A percentile compares a stretch with the other conserved stretches of the same genome.
phyloP scores from a whole-genome alignment of 2,113 vertebrate genomes.

The Mesitornis unicolor region DNA sequence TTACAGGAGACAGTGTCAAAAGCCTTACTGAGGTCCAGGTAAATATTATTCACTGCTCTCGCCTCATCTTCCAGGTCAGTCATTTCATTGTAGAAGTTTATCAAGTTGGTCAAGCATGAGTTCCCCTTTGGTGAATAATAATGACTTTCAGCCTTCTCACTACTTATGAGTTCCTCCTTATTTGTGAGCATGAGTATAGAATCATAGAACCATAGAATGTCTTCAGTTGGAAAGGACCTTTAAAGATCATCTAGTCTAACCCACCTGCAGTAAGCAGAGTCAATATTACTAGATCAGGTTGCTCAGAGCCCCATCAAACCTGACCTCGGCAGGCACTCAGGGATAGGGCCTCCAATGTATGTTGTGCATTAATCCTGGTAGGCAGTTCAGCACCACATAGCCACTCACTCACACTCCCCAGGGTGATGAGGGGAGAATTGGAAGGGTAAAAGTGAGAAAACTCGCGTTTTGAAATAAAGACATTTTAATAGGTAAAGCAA shows the following conservation, averaged over 20 bases:
- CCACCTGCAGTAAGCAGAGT: too few species aligned
- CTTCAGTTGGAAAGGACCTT: too few species aligned
- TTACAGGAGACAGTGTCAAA: not conserved
- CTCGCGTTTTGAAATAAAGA: not conserved
- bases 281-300: too few species aligned
- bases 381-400: not conserved
- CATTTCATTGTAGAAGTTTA: not conserved
- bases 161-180: not conserved
- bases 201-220: too few species aligned
- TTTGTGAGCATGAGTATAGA: not conserved
- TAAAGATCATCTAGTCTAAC: too few species aligned
- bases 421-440: not conserved
- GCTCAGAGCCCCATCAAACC: too few species aligned
- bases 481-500: not conserved
- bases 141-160: not conserved
- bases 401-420: accelerated
- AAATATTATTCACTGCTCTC: not conserved
- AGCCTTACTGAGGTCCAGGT: not conserved
- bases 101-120: not conserved
- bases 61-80: not conserved
- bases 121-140: not conserved
- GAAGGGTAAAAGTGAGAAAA: not conserved
- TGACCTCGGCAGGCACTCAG: too few species aligned
- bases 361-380: not conserved
- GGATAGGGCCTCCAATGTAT: too few species aligned